Base-by-base conservation (phyloP, 64 coral and sea anemone species). In the Hydrozoanthus tunicans region DNA sequence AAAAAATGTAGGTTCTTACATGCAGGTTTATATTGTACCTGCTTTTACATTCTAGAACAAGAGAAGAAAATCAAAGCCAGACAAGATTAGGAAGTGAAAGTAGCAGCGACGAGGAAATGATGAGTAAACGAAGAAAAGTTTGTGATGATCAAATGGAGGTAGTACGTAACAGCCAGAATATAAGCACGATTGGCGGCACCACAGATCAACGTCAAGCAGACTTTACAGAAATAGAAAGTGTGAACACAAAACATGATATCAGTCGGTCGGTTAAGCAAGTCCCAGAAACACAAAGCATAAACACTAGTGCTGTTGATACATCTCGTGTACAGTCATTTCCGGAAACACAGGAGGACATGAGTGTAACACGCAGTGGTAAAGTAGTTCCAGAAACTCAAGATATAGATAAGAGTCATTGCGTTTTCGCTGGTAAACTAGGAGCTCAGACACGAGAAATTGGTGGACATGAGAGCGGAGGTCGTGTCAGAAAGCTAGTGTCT, bases 121-220 rank as follows among this genome's bases (percentile, higher is more conserved):
- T 88, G 67, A 88, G 84, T 15, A 88, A 88, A 56, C 84, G 84
- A 51, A 88, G 84, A 58, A 88, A 88, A 27, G 20, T 88, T 14
- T 74, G 12, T 51, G 69, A 88, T 61, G 69, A 56, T 6, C 74
- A 67, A 58, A 74, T 74, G n/a, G 20, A 43, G 15, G 84, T 88
- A 23, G 70, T 88, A 59, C 11, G 25, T 10, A 54, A 88, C 25
- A 88, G 84, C 67, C 69, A 88, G 13, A 60, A 59, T 88, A 51
- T 9, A 9, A 59, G 25, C n/a, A 6, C 10, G 58, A 73, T 2
- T 43, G 10, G 25, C 6, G 10, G 25, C 6, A 10, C 6, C 1
- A 76, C 56, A 26, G 59, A 26, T 24, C 6, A 12, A 17, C 9
- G 14, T 74, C 84, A 75, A 24, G n/a, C 56, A 56, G 61, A 88